phyloP scores from a whole-genome alignment of 2,113 vertebrate genomes.

The Neolamprologus cancellatus region DNA sequence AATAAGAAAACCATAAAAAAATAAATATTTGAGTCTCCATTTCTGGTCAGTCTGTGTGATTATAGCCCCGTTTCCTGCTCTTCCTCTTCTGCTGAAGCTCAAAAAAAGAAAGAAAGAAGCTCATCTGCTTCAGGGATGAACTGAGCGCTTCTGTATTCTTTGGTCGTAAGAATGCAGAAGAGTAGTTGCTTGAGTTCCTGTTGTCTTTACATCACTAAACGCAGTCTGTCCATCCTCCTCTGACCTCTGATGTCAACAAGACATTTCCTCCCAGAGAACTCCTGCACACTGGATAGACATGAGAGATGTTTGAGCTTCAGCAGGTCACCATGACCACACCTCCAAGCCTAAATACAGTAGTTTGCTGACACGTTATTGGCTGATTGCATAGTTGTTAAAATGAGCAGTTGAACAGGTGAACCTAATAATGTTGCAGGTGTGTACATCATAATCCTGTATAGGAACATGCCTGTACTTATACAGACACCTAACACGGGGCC shows the following conservation, averaged over 20 bases:
- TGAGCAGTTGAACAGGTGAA: not conserved
- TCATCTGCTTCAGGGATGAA: not conserved
- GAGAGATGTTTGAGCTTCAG: not conserved
- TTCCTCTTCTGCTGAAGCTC: not conserved
- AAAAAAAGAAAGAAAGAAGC: not conserved
- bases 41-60: not conserved
- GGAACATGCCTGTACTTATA: not conserved
- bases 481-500: accelerated
- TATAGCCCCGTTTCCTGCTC: not conserved
- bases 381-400: not conserved
- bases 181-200: not conserved
- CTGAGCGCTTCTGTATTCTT: not conserved
- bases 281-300: not conserved
- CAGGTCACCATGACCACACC: not conserved
- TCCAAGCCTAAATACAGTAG: not conserved
- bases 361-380: not conserved
- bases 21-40: not conserved
- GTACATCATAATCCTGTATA: not conserved
- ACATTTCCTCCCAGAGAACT: not conserved
- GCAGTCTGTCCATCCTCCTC: not conserved
- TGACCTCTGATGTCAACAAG: not conserved
- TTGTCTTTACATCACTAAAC: not conserved
- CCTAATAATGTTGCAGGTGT: not conserved
- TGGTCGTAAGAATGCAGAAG: not conserved
- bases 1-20: not conserved